Base-by-base conservation (phyloP, 35 echinoderm and acorn worm genomes). In the Lytechinus variegatus region DNA sequence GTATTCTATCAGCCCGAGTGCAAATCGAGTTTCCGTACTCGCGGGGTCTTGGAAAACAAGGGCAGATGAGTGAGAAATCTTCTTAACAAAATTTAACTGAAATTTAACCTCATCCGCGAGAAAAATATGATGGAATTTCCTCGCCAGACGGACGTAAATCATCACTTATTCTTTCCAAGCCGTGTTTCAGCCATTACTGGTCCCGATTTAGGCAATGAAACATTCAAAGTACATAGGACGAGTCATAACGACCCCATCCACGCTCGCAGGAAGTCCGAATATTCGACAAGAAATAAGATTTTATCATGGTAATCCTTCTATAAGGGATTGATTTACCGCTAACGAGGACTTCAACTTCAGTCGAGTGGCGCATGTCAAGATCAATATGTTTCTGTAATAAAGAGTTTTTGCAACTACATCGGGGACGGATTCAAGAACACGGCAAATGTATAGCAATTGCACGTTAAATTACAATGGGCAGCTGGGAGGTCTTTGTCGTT, bases 101-200 rank as follows among this genome's bases (percentile, higher is more conserved):
- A 79, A 79, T 79, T 79, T 79, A 79, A 6, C 66, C n/a, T 79
- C 66, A 79, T 79, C 66, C 66, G 66, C 66, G 66, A 14, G 56
- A 79, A 79, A 79, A 71, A 79, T 24, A 79, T 79, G 66, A 79
- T 79, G 66, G 21, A 79, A 79, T 79, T 79, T 79, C 66, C 66
- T 79, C 16, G 3, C 66, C 66, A 79, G 66, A 79, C 66, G 66
- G 66, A 79, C 66, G 66, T 79, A 79, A 79, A 79, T 79, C 66
- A 79, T 79, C 66, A 79, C 66, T 79, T 79, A 79, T 79, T 79
- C 66, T 79, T 79, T 79, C 14, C 66, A 4, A 79, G 66, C 66
- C 1, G 66, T 16, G 66, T 79, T 79, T 4, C n/a, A 79, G n/a
- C 16, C 66, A 79, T 79, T 16, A n/a, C 66, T 8, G 6, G 66